phyloP scores from a whole-genome alignment of 1,140 invertebrate species.

The Zaprionus gabonicus region DNA sequence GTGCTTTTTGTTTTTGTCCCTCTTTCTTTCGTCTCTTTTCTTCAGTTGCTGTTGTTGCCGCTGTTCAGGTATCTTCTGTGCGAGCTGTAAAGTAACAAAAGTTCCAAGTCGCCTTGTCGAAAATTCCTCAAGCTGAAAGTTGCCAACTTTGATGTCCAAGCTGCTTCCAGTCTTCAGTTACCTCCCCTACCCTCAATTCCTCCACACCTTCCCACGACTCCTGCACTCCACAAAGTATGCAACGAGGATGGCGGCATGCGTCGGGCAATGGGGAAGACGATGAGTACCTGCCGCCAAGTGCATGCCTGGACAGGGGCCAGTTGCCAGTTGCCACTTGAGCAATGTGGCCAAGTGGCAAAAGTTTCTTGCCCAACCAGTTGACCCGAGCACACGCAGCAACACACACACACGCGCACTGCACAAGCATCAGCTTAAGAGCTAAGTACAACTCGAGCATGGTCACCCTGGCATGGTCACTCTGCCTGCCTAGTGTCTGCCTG shows the following conservation, averaged over 20 bases:
- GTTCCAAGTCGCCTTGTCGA: slow-evolving; percentile 76
- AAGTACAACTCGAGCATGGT: slow-evolving; percentile 22
- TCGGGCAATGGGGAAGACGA: slow-evolving; percentile 19
- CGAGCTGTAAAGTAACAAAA: slow-evolving; percentile 71
- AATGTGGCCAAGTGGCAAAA: slow-evolving; percentile 55
- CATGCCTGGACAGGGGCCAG: slow-evolving; percentile 68
- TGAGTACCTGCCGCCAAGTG: slow-evolving; percentile 60
- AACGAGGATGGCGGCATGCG: slow-evolving; percentile 42
- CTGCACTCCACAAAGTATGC: slow-evolving; percentile 45
- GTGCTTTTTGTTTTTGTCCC: slow-evolving; percentile 21
- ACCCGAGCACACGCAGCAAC: slow-evolving; percentile 11
- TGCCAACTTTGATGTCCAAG: slow-evolving; percentile 77
- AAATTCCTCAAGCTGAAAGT: slow-evolving; percentile 82
- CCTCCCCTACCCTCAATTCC: not conserved
- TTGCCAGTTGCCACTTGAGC: slow-evolving; percentile 41
- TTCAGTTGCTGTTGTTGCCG: not conserved
- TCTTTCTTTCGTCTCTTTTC: slow-evolving; percentile 19
- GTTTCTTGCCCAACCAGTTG: slow-evolving; percentile 51
- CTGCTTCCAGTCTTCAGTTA: slow-evolving; percentile 14
- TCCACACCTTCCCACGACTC: not conserved
- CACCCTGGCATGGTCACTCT: slow-evolving; percentile 9
- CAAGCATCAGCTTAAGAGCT: slow-evolving; percentile 31
- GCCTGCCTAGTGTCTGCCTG: not conserved
- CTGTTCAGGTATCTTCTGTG: slow-evolving; percentile 46
- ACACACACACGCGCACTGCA: not conserved